A percentile compares a stretch with the other conserved stretches of the same genome.
Evolutionary conservation across 2,888 invertebrate species (phyloP).

Genomic region (Spatulosminthurus flaviceps): DNA sequence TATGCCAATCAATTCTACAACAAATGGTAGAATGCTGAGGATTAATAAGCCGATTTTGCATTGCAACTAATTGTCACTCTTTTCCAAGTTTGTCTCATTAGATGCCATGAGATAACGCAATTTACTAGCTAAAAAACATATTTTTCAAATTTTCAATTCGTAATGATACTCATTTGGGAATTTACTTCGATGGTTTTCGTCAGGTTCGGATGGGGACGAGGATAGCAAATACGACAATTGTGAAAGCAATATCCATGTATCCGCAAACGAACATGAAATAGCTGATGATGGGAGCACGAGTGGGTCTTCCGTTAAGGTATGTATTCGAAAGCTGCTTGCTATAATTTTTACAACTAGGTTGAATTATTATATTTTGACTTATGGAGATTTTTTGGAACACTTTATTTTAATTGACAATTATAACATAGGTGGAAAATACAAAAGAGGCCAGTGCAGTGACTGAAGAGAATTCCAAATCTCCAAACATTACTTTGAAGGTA

Average conservation of each 20-base stretch:
- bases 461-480: slow-evolving; percentile 61
- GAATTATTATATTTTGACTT: too few relatives aligned
- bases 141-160: too few relatives aligned
- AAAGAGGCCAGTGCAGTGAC: slow-evolving; percentile 36
- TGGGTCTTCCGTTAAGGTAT: slow-evolving; percentile 60
- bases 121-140: background rate
- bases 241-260: slow-evolving; percentile 35
- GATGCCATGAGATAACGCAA: background rate
- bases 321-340: too few relatives aligned
- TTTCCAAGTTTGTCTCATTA: background rate
- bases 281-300: slow-evolving; percentile 61
- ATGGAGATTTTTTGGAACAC: too few relatives aligned
- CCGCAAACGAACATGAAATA: slow-evolving; percentile 56
- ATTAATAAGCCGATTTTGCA: slow-evolving; percentile 1
- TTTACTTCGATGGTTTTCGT: background rate
- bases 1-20: slow-evolving; percentile 22
- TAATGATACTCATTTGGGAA: too few relatives aligned
- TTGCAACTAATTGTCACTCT: slow-evolving; percentile 1
- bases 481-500: slow-evolving; percentile 63
- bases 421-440: slow-evolving; percentile 33
- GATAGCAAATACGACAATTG: slow-evolving; percentile 35
- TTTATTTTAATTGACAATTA: background rate
- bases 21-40: slow-evolving; percentile 18
- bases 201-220: slow-evolving; percentile 26
- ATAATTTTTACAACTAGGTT: too few relatives aligned